Evolutionary conservation across 2,888 invertebrate genomes (phyloP), one percentile per base, ranked within the genome.

Genomic region (Cyclophora albipunctata): DNA sequence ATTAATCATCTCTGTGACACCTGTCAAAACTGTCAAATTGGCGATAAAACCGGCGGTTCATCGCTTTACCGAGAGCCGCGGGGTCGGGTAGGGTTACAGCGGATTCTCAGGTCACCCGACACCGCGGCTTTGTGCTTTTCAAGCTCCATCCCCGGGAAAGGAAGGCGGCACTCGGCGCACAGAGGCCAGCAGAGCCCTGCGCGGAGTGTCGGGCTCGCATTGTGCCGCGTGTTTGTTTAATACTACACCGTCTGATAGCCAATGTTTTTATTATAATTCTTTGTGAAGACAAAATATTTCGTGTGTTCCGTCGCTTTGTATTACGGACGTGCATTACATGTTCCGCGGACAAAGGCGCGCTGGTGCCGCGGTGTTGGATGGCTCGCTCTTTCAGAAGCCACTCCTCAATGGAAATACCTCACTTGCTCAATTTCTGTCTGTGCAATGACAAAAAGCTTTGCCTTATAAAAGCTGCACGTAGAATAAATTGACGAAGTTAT

Each of bases 91-190:
- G 53, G 57, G 54, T 48, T 51, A 46, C 49, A 45, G 53, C 49
- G 48, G 45, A 52, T 59, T 61, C 49, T n/a, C 44, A n/a, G 35
- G 61, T 53, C 57, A 61, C 55, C 58, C 42, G 66, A 67, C 48
- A 62, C 63, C 55, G 34, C 42, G 7, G 34, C 47, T 56, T 63
- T 64, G 63, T 62, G 53, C 54, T 56, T 57, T 55, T 56, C 58
- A 53, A 55, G 42, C 55, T 42, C 43, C 53, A 45, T 47, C 44
- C 44, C 47, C 45, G 37, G 41, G 35, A 46, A 44, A 43, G 45
- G 45, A 51, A 49, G 46, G 46, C 42, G 42, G 47, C 43, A 45
- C 57, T 61, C 56, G 55, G 59, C 59, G 59, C 61, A 59, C 59
- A 57, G 55, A 58, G 53, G 43, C 34, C 48, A 45, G 47, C 20